Conservation (phyloP, 2,888 invertebrate species). For the Mimas tiliae region DNA sequence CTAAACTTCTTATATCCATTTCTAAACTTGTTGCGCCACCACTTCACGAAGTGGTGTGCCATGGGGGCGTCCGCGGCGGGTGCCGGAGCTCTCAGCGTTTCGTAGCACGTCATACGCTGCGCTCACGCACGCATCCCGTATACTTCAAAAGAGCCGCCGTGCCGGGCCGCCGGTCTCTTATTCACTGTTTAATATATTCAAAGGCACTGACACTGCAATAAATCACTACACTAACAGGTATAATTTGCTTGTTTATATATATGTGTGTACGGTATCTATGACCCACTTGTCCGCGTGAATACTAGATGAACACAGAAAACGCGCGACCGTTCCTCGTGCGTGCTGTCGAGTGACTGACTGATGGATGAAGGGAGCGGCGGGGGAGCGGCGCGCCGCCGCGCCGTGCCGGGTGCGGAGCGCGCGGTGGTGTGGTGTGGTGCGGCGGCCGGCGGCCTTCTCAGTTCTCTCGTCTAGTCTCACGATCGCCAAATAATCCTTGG, state of each 20-base stretch:
- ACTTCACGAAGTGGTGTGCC: conserved; percentile 90
- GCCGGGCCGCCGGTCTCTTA: conserved; percentile 70
- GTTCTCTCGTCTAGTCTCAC: conserved; percentile 35
- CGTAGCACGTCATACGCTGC: conserved; percentile 86
- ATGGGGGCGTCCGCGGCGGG: conserved; percentile 86
- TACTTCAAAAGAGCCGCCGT: conserved; percentile 81
- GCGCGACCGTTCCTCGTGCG: conserved; percentile 63
- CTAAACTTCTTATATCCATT: conserved; percentile 90
- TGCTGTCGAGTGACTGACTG: conserved; percentile 77
- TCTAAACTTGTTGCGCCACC: conserved; percentile 91
- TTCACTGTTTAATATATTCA: conserved; percentile 57
- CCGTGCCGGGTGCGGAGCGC: conserved; percentile 52
- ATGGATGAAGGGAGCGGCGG: conserved; percentile 66
- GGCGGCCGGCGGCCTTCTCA: background rate
- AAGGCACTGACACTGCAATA: conserved; percentile 66
- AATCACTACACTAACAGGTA: conserved; percentile 66
- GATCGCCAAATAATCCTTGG: conserved; percentile 31
- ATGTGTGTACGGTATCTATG: conserved; percentile 66
- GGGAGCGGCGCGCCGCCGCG: conserved; percentile 45
- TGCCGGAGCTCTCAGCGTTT: conserved; percentile 84
- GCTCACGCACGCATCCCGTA: conserved; percentile 84
- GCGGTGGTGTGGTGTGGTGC: conserved; percentile 43
- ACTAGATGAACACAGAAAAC: conserved; percentile 50
- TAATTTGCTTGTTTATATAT: conserved; percentile 26
- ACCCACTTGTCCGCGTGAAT: conserved; percentile 81